Percentiles rank a stretch among this genome's conserved stretches.
Evolutionary conservation across 2,888 invertebrate species (phyloP).

Genomic region (Cheilosia impressa): DNA sequence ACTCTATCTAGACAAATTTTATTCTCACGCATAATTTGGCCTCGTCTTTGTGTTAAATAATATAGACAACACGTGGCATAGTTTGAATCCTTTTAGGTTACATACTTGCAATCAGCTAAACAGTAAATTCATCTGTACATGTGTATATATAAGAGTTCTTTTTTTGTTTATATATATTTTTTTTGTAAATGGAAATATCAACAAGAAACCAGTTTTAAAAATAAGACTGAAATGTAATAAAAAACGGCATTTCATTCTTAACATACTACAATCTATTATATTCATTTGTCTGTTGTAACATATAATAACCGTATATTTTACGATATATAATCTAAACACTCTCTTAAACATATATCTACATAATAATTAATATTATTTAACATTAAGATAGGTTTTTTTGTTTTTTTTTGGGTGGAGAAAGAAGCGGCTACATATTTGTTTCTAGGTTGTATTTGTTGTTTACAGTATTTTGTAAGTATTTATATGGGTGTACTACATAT

Average conservation of each 20-base stretch:
- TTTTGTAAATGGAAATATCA: slow-evolving; percentile 62
- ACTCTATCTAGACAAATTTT: slow-evolving; percentile 24
- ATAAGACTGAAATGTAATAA: slow-evolving; percentile 64
- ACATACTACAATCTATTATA: slow-evolving; percentile 3
- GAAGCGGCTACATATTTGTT: slow-evolving; percentile 46
- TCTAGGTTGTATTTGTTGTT: slow-evolving; percentile 3
- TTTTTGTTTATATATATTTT: slow-evolving; percentile 7
- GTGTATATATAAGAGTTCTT: slow-evolving; percentile 25
- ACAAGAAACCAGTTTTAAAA: slow-evolving; percentile 67
- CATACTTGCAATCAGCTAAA: slow-evolving; percentile 42
- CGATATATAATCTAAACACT: slow-evolving; percentile 14
- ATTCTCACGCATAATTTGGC: neutral
- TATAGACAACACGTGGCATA: slow-evolving; percentile 15
- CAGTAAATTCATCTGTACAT: slow-evolving; percentile 47
- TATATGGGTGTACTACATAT: slow-evolving; percentile 12
- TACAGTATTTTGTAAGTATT: slow-evolving; percentile 49
- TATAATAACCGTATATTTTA: slow-evolving; percentile 30
- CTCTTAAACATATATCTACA: slow-evolving; percentile 17
- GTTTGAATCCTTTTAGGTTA: slow-evolving; percentile 44
- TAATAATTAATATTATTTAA: slow-evolving; percentile 22
- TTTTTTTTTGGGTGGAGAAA: slow-evolving; percentile 29
- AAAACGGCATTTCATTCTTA: slow-evolving; percentile 47
- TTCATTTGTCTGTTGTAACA: slow-evolving; percentile 34
- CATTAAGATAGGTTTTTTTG: slow-evolving; percentile 18
- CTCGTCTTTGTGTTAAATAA: slow-evolving; percentile 4